Percentiles rank a stretch among this genome's conserved stretches.
phyloP scores from a whole-genome alignment of 2,797 vertebrate species.

The Carduelis carduelis region DNA sequence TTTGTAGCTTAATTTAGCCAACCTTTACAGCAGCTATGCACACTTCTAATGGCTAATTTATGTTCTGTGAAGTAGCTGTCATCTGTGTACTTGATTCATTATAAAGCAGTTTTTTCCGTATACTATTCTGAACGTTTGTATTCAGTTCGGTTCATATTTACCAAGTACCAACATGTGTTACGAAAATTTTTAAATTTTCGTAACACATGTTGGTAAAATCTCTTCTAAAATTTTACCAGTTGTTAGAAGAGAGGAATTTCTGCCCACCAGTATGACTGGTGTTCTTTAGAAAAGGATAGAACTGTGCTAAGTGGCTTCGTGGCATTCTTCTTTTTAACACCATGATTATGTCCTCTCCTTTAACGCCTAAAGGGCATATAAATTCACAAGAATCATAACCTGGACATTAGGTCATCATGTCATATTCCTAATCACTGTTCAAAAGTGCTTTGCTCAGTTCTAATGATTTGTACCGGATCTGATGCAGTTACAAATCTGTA shows the following conservation, averaged over 20 bases:
- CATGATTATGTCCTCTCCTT: not conserved
- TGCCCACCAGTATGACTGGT: not conserved
- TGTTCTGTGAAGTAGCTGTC: not conserved
- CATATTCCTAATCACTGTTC: not conserved
- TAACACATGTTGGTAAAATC: too few relatives aligned
- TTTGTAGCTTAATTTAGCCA: not conserved
- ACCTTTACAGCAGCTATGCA: not conserved
- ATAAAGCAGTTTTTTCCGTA: not conserved
- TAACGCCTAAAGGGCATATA: not conserved
- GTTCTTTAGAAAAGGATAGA: not conserved
- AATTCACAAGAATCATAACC: not conserved
- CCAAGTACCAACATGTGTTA: not conserved
- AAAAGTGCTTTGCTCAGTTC: not conserved
- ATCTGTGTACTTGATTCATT: not conserved
- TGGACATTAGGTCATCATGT: accelerated
- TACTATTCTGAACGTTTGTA: not conserved
- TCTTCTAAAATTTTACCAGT: not conserved
- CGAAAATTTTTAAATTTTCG: not conserved
- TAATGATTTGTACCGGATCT: accelerated
- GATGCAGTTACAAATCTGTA: not conserved
- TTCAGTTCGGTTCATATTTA: not conserved
- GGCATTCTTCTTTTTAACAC: not conserved
- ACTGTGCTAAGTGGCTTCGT: not conserved
- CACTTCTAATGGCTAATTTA: not conserved
- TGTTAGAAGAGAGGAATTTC: not conserved